Conservation (phyloP, 2,888 invertebrate genomes). For the Cerceris rybyensis region DNA sequence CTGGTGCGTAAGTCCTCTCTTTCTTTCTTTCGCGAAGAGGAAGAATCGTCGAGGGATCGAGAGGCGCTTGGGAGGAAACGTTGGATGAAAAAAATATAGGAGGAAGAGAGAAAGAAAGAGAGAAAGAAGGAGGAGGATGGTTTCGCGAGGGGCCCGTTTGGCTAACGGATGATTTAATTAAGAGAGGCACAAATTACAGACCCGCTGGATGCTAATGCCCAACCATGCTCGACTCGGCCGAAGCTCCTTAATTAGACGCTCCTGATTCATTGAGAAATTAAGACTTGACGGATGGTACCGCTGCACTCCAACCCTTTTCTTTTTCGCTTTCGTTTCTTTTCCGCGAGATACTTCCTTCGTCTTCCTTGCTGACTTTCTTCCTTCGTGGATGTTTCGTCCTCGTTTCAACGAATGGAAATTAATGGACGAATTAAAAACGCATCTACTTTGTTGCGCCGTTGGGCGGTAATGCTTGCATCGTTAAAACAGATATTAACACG, state of each 20-base stretch:
- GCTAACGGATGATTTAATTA: slow-evolving; percentile 82
- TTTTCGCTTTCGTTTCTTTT: slow-evolving; percentile 37
- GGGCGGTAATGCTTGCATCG: too few relatives aligned
- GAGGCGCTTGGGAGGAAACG: slow-evolving; percentile 8
- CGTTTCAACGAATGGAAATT: not conserved
- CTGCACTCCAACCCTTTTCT: slow-evolving; percentile 43
- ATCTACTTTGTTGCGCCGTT: too few relatives aligned
- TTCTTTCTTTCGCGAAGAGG: slow-evolving; percentile 4
- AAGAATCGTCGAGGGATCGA: not conserved
- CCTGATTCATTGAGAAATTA: slow-evolving; percentile 78
- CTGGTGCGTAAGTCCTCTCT: slow-evolving; percentile 16
- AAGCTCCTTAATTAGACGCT: slow-evolving; percentile 80
- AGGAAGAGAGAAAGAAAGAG: slow-evolving; percentile 1
- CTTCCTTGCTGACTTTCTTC: slow-evolving; percentile 14
- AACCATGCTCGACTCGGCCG: slow-evolving; percentile 76
- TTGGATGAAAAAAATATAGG: slow-evolving; percentile 3
- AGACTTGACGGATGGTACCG: slow-evolving; percentile 66
- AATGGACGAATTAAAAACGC: too few relatives aligned
- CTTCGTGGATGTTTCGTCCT: not conserved
- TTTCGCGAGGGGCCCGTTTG: slow-evolving; percentile 68
- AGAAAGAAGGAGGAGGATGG: slow-evolving; percentile 37
- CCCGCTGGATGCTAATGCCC: slow-evolving; percentile 81
- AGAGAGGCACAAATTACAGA: slow-evolving; percentile 82
- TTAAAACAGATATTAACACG: too few relatives aligned
- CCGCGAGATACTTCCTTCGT: slow-evolving; percentile 39